phyloP scores from a whole-genome alignment of 2,888 invertebrate species.

The Zelleria hepariella region DNA sequence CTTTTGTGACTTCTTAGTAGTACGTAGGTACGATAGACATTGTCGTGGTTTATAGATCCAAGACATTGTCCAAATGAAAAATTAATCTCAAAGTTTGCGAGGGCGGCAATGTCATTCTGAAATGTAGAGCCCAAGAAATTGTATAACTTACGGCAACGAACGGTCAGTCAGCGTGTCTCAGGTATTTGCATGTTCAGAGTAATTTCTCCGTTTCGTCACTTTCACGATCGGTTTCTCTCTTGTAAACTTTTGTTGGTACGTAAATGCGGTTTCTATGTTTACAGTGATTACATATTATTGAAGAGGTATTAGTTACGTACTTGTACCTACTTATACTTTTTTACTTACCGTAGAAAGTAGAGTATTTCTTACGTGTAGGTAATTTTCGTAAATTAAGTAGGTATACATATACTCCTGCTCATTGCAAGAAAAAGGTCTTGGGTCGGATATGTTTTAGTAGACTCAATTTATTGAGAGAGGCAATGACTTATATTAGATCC shows the following conservation, averaged over 20 bases:
- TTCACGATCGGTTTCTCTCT: slow-evolving; percentile 56
- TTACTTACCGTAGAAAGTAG: neutral
- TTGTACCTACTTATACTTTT: neutral
- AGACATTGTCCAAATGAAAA: slow-evolving; percentile 12
- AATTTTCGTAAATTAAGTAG: slow-evolving; percentile 10
- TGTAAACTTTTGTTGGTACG: slow-evolving; percentile 6
- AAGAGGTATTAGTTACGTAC: neutral
- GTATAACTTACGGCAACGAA: slow-evolving; percentile 7
- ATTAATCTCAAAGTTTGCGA: neutral
- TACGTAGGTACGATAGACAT: too few species aligned
- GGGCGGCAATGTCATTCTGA: neutral
- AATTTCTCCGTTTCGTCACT: slow-evolving; percentile 47
- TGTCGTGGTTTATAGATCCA: too few species aligned
- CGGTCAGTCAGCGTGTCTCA: neutral
- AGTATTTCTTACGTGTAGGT: too few species aligned
- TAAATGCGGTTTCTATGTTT: neutral
- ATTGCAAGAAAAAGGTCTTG: too few species aligned
- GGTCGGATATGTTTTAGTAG: neutral
- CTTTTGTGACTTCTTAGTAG: neutral
- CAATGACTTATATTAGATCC: neutral
- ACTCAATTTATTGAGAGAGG: neutral
- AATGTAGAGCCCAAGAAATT: slow-evolving; percentile 3
- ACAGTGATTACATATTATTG: neutral
- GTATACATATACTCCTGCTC: slow-evolving; percentile 12
- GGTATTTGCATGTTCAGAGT: slow-evolving; percentile 16